These are phyloP conservation scores for Melanogrammus aeglefinus DNA, from an alignment of 2,797 vertebrate species.

Conservation along the genomic window DNA sequence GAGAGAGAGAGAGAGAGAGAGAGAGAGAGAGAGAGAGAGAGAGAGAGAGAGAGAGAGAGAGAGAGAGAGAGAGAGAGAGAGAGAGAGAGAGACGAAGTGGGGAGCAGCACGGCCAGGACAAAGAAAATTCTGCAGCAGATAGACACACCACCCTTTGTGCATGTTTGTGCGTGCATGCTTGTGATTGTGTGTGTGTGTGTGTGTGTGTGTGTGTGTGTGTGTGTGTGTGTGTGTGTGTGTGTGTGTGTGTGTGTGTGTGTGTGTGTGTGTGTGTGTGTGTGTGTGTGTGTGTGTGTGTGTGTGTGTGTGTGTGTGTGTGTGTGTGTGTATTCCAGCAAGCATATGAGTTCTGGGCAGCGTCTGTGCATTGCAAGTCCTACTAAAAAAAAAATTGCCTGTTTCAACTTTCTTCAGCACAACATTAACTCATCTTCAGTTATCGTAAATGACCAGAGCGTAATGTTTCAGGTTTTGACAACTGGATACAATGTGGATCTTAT, in stretches of 20 bases:
- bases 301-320: neutral
- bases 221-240: neutral
- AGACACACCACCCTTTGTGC: conserved; percentile 1
- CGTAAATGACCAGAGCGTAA: neutral
- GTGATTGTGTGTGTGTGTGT: neutral
- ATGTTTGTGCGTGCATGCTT: neutral
- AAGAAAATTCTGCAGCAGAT: conserved; percentile 19
- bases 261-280: neutral
- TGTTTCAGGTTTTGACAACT: neutral
- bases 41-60: conserved; percentile 42
- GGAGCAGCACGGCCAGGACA: conserved; percentile 31
- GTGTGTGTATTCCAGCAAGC: neutral
- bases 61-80: conserved; percentile 45
- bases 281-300: neutral
- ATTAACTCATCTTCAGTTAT: neutral
- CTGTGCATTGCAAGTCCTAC: neutral
- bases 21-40: conserved; percentile 42
- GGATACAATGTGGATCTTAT: neutral
- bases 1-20: conserved; percentile 42
- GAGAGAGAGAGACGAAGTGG: conserved; percentile 20
- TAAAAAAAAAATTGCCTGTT: too few species aligned
- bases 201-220: neutral
- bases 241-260: neutral
- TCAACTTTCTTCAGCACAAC: neutral
- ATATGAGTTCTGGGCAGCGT: neutral